phyloP scores from a whole-genome alignment of 2,888 invertebrate species.

The Netelia melanura region DNA sequence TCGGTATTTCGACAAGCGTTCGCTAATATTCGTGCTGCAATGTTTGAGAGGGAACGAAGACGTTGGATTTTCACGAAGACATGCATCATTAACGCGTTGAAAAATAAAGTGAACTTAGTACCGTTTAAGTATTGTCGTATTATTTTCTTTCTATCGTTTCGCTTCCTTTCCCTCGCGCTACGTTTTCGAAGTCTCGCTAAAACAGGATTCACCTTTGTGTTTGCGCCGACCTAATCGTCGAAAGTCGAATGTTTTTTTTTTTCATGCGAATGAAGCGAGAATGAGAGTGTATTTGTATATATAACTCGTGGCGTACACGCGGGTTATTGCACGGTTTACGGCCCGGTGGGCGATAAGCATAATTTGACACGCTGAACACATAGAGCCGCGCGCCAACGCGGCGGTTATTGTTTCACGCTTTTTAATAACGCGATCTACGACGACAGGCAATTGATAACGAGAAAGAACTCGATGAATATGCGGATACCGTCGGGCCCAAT shows the following conservation, averaged over 20 bases:
- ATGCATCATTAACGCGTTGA: background rate
- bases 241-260: conserved; percentile 31
- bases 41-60: background rate
- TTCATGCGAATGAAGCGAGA: conserved; percentile 15
- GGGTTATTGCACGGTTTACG: conserved; percentile 60
- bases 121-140: conserved; percentile 14
- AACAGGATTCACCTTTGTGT: conserved; percentile 37
- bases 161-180: conserved; percentile 16
- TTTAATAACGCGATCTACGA: conserved; percentile 51
- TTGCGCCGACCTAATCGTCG: conserved; percentile 31
- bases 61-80: background rate
- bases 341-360: conserved; percentile 53
- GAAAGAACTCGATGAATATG: conserved; percentile 40
- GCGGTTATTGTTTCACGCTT: conserved; percentile 56
- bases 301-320: background rate
- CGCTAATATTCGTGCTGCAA: background rate
- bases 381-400: conserved; percentile 16
- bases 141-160: background rate
- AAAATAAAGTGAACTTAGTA: background rate
- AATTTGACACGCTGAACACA: conserved; percentile 39
- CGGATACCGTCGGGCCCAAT: conserved; percentile 10
- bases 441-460: conserved; percentile 44
- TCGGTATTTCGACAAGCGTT: background rate
- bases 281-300: conserved; percentile 23
- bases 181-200: conserved; percentile 13